Base-by-base conservation (phyloP, 2,113 vertebrate species). In the Beaufortia kweichowensis region DNA sequence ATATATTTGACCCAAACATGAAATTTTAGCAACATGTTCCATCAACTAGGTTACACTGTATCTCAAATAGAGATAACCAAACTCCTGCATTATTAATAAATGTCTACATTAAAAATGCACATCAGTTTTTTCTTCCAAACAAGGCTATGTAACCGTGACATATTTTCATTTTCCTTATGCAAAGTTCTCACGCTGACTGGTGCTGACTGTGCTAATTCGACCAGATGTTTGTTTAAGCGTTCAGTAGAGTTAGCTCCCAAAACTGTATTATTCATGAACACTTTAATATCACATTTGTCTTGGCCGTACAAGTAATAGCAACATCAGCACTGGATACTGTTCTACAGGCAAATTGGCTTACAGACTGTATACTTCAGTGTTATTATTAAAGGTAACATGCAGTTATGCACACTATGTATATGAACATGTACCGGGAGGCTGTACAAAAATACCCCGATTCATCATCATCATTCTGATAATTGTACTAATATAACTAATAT, bases 221-320 rank as follows among this genome's bases (percentile, higher is more conserved):
- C 17, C 12, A 12, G 23, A 24, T 33, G 55, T 79, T 79, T 76
- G 61, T 59, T 76, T 65, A 79, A 72, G 50, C 43, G 41, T 57
- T 65, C 70, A 66, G 60, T 63, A 82, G 77, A 71, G 56, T 75
- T 75, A 78, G 77, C 65, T 76, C 74, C 79, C 59, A 31, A 2
- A 39, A 10, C 68, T 82, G 65, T 78, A 75, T 82, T 78, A 75
- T 82, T 82, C 77, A 79, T 79, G 77, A 79, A 65, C 66, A 61
- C 71, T 76, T 76, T 66, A 76, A 71, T 82, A 76, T 69, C 71
- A 65, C 19, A 82, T 82, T 70, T 64, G 50, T 70, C 57, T 24
- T 31, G 65, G 19, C 65, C 33, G 19, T 43, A 66, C 62, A 56
- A 24, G 73, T 35, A 15, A 76, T 66, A 64, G 31, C 6, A 1